Conservation (phyloP, 2,888 invertebrate species). For the Habroteleia sp. region DNA sequence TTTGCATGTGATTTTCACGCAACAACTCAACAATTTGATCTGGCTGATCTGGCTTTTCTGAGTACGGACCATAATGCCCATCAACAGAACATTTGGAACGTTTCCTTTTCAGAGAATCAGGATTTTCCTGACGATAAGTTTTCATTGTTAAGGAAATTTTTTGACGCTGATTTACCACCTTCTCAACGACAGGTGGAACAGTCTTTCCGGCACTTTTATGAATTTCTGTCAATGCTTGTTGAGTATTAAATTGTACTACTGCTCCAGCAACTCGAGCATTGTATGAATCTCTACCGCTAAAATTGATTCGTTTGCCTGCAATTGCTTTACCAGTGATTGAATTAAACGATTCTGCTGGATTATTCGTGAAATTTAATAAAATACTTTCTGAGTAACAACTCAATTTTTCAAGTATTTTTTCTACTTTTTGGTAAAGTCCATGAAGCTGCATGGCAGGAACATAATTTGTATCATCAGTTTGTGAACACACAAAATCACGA, state of each 20-base stretch:
- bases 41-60: background rate
- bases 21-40: background rate
- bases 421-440: slow-evolving; percentile 37
- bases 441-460: background rate
- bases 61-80: background rate
- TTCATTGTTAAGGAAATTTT: too few relatives aligned
- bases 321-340: slow-evolving; percentile 27
- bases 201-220: too few relatives aligned
- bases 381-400: slow-evolving; percentile 5
- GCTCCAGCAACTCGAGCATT: slow-evolving; percentile 14
- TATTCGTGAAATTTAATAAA: slow-evolving; percentile 18
- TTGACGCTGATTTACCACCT: too few relatives aligned
- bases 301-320: slow-evolving; percentile 35
- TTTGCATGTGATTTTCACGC: slow-evolving; percentile 2
- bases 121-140: too few relatives aligned
- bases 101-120: too few relatives aligned
- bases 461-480: slow-evolving; percentile 3
- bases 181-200: too few relatives aligned
- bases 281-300: slow-evolving; percentile 1
- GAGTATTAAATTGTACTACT: slow-evolving; percentile 22
- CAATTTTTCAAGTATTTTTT: background rate
- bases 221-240: slow-evolving; percentile 2
- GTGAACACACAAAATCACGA: background rate
- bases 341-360: slow-evolving; percentile 38
- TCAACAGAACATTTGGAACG: too few relatives aligned